Conservation (phyloP, 2,113 vertebrate genomes). For the Gracilinanus agilis region DNA sequence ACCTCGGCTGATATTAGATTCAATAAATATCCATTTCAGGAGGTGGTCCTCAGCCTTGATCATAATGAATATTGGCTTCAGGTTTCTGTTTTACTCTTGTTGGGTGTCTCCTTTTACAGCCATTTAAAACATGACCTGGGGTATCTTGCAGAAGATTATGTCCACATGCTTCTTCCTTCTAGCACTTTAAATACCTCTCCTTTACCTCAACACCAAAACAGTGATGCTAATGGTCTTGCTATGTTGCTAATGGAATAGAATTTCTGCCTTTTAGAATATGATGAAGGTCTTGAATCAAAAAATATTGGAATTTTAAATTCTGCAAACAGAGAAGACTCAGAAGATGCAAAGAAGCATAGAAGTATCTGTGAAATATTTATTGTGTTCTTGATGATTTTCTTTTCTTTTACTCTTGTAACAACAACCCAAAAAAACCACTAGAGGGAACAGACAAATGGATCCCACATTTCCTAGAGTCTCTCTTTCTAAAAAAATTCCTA, state of each 20-base stretch:
- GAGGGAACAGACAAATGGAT: background rate
- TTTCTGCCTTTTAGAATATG: constrained; percentile 21
- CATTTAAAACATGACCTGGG: background rate
- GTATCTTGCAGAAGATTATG: background rate
- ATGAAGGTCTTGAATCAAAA: background rate
- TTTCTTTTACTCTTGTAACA: background rate
- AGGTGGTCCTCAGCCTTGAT: background rate
- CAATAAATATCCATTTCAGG: constrained; percentile 7
- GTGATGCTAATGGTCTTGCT: background rate
- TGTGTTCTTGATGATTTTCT: background rate
- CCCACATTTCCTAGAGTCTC: background rate
- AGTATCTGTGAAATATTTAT: background rate
- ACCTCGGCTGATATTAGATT: constrained; percentile 39
- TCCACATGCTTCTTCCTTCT: background rate
- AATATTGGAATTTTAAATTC: background rate
- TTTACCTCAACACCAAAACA: background rate
- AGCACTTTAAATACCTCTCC: background rate
- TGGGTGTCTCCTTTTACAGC: background rate
- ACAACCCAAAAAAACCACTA: background rate
- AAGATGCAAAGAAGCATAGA: background rate
- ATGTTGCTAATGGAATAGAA: background rate
- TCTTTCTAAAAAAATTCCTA: no score
- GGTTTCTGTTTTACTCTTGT: constrained; percentile 12
- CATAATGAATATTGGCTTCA: constrained; percentile 22
- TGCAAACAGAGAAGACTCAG: background rate